Evolutionary conservation across 2,113 vertebrate genomes (phyloP), one percentile per base, ranked within the genome.

Genomic region (Opisthocomus hoazin): DNA sequence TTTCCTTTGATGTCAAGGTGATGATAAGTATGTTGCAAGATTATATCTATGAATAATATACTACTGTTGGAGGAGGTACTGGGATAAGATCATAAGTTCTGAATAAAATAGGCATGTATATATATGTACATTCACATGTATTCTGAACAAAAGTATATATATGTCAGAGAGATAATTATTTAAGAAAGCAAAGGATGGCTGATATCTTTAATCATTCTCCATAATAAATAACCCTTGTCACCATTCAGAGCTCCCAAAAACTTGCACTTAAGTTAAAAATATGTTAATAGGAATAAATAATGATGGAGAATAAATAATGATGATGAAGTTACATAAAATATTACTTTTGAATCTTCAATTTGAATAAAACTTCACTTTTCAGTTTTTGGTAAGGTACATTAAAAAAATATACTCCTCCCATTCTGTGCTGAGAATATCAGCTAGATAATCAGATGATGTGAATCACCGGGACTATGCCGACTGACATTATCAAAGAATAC

Each of bases 381-480:
- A 26, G 22, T 61, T 29, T 83, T 80, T 63, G 30, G 15, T 77
- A 58, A 66, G 48, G 5, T 66, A 4, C 14, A 36, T 54, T 64
- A 51, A 79, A 93, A 93, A 80, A 80, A 37, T 79, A 22, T n/a
- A 34, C 2, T 77, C 1, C 5, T 83, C 9, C 15, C 45, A 75
- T 86, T 11, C 14, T 50, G 5, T 70, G 14, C 20, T 51, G 46
- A 37, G 36, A 77, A 65, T 83, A 88, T 61, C 3, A 6, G 30
- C 30, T 69, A 51, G 36, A 27, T 46, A 60, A 60, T 54, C 66
- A 39, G 50, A 46, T 32, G 2, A 39, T 58, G 51, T 7, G 4
- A 66, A 65, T 94, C 80, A 43, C 20, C 0, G 0, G 24, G 41
- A 21, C 37, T 84, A 10, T 63, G n/a, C 36, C 3, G 1, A 36